phyloP scores from a whole-genome alignment of 2,797 vertebrate species.

The Nothura maculosa region DNA sequence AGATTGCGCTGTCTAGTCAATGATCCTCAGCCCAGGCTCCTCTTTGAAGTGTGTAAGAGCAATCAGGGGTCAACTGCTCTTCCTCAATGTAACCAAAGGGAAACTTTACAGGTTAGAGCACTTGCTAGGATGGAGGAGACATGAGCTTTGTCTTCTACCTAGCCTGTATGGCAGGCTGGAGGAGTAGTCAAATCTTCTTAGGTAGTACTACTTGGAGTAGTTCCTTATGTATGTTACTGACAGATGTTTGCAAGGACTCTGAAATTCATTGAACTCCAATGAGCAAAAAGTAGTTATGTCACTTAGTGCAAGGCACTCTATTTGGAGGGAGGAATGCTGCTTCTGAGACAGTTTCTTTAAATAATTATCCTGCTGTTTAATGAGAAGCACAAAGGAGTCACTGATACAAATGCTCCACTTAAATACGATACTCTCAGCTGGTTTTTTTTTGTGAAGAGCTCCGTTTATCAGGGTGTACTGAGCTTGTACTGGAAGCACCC shows the following conservation, averaged over 20 bases:
- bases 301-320: neutral
- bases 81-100: neutral
- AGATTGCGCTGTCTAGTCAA: neutral
- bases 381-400: neutral
- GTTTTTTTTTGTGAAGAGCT: neutral
- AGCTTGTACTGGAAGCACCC: neutral
- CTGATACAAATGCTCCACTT: neutral
- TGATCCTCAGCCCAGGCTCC: neutral
- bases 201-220: neutral
- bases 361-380: conserved; percentile 37
- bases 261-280: neutral
- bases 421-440: neutral
- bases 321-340: neutral
- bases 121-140: neutral
- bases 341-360: neutral
- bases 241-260: neutral
- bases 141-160: neutral
- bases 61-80: neutral
- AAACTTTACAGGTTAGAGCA: neutral
- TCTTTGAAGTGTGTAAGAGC: neutral
- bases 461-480: neutral
- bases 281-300: neutral
- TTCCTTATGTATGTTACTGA: neutral
- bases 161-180: neutral
- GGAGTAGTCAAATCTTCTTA: neutral